Evolutionary conservation across 2,113 vertebrate species (phyloP), one percentile per base, ranked within the genome.

Genomic region (Camarhynchus parvulus): DNA sequence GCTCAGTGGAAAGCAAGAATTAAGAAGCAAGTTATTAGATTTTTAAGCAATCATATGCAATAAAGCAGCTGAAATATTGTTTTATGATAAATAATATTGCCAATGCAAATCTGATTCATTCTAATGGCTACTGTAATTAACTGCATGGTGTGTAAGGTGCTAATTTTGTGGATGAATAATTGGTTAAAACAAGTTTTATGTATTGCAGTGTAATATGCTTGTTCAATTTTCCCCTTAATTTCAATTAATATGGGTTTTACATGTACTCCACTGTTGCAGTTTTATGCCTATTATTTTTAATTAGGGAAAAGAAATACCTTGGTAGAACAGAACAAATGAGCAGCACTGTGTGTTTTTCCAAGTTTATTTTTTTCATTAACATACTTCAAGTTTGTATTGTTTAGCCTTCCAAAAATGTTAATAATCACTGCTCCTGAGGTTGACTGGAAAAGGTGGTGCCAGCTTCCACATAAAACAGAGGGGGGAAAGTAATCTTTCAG

Each of bases 211-310:
- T 96, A 86, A 94, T 94, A 90, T 0, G 2, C 85, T 95, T 97
- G 95, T 94, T 90, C 63, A 96, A 94, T 96, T 95, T 97, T 97
- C 92, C 97, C 95, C 92, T 95, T 95, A 96, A 95, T 97, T 97
- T 95, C 78, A 94, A 93, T 95, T 96, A 96, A 69, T 92, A 83
- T 64, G 72, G 46, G 58, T 53, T 92, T 83, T 92, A 68, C 59
- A 42, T 70, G 80, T 80, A 75, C 39, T 88, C 21, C 27, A 72
- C 73, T 68, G n/a, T 90, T 95, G 78, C 61, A 95, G 86, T 75
- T 96, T 81, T 76, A 89, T 89, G 69, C 87, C 39, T 95, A 83
- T 94, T 97, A 93, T 91, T 96, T 97, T 96, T 97, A 96, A 97
- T 97, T 94, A 96, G 78, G 79, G 91, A 78, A 97, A 95, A 92